Evolutionary conservation across 2,113 vertebrate genomes (phyloP), one percentile per base, ranked within the genome.

Genomic region (Pelusios castaneus): DNA sequence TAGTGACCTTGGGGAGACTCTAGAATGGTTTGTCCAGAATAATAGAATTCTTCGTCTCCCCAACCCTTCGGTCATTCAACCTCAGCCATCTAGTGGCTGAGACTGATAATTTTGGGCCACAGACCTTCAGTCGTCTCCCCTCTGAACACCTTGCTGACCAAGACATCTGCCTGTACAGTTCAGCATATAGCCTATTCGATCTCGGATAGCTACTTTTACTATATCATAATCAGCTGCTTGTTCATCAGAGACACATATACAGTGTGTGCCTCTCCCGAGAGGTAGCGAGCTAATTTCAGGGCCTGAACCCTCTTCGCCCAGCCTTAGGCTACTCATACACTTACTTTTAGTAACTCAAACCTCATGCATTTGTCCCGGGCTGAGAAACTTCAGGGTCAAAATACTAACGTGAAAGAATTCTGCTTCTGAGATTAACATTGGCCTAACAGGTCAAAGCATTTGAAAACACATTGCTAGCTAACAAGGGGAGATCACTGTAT

Each of bases 401-500:
- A 14, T 56, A 7, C 38, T 27, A 75, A 41, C 24, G 41, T 24
- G 17, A 67, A 89, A 94, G 90, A 92, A 82, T 88, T 92, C 93
- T 94, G 93, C 91, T 92, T 94, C 51, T 10, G 31, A 93, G 92
- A 96, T 54, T 78, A 82, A 82, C 38, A 81, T 87, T 67, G 87
- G 89, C 89, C 90, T 85, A 34, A 1, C 45, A 91, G 92, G 94
- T 94, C 94, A 89, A 60, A 91, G 94, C 88, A 92, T 84, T 94
- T 84, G n/a, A 93, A 75, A 43, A 11, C 49, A 5, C 67, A 86
- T 97, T 96, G 95, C 92, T 91, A 91, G 96, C 89, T 85, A 16
- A 87, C 41, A 47, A 73, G 94, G 85, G 94, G 63, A 95, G 95
- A 91, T 8, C 89, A 91, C 89, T 88, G 95, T 88, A 85, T 94